Percentiles rank a stretch among this genome's conserved stretches.
Evolutionary conservation across 1,140 invertebrate genomes (phyloP).

Genomic region (Gryllus bimaculatus): DNA sequence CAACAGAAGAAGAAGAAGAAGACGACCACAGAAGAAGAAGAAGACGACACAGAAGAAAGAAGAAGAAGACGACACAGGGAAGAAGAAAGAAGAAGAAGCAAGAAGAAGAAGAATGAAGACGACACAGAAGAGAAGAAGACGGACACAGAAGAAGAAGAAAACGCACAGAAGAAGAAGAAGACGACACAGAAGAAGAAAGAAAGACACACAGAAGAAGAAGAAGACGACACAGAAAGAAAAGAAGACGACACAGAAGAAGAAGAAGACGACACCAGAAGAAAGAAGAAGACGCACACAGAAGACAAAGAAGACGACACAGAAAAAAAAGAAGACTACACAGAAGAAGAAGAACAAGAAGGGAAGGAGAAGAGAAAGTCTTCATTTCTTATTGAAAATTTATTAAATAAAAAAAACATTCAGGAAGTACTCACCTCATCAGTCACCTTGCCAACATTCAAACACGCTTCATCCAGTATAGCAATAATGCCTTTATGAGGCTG

Average conservation of each 20-base stretch:
- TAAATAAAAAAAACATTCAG: background rate
- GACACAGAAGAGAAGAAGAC: too few relatives aligned
- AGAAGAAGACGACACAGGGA: too few relatives aligned
- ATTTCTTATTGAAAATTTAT: background rate
- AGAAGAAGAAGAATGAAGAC: too few relatives aligned
- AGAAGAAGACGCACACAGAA: background rate
- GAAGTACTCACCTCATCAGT: slow-evolving; percentile 58
- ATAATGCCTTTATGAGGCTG: slow-evolving; percentile 82
- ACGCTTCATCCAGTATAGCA: slow-evolving; percentile 90
- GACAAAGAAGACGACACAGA: background rate
- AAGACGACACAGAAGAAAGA: too few relatives aligned
- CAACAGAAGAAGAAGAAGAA: background rate
- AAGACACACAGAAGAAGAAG: too few relatives aligned
- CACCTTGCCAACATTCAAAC: slow-evolving; percentile 86
- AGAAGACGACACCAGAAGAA: too few relatives aligned
- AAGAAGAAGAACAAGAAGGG: background rate
- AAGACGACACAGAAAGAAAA: too few relatives aligned
- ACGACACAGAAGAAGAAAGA: too few relatives aligned
- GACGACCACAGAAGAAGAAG: background rate
- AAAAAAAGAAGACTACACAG: background rate
- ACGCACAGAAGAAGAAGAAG: too few relatives aligned
- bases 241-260: too few relatives aligned
- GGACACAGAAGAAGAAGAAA: too few relatives aligned
- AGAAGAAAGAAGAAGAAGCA: too few relatives aligned
- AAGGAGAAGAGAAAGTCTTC: background rate